Conservation (phyloP, 2,113 vertebrate genomes). For the Actenoides lindsayi region DNA sequence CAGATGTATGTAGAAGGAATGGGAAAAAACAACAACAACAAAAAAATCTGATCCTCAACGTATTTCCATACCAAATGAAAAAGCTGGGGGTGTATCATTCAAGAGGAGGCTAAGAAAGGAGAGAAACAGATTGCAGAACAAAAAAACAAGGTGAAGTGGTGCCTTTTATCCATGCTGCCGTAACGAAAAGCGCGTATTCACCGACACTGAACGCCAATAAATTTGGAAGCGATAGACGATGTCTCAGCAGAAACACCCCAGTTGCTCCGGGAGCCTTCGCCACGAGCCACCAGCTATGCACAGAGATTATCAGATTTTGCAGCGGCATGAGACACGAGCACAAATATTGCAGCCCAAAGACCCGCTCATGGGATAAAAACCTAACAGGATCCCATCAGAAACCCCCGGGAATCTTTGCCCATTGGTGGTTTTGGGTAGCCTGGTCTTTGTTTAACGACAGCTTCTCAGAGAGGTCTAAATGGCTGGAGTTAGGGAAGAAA, state of each 20-base stretch:
- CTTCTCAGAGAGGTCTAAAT: fast-evolving
- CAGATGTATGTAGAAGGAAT: neutral
- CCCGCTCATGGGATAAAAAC: neutral
- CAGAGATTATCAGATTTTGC: neutral
- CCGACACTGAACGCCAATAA: neutral
- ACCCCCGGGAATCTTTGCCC: neutral
- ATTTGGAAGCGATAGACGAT: neutral
- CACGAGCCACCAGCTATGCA: fast-evolving
- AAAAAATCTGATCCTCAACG: neutral
- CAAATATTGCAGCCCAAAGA: neutral
- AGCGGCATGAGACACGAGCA: neutral
- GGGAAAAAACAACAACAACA: neutral
- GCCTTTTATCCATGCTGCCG: neutral
- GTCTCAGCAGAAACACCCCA: neutral
- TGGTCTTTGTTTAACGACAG: neutral
- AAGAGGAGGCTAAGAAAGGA: neutral
- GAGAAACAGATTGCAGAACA: neutral
- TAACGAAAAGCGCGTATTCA: neutral
- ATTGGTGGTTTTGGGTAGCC: neutral
- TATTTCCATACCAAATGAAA: neutral
- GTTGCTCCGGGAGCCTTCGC: neutral
- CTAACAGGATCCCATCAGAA: neutral
- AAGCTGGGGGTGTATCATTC: neutral
- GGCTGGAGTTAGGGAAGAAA: neutral
- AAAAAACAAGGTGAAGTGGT: neutral